Evolutionary conservation across 2,888 invertebrate species (phyloP), one percentile per base, ranked within the genome.

Genomic region (Nephrotoma appendiculata): DNA sequence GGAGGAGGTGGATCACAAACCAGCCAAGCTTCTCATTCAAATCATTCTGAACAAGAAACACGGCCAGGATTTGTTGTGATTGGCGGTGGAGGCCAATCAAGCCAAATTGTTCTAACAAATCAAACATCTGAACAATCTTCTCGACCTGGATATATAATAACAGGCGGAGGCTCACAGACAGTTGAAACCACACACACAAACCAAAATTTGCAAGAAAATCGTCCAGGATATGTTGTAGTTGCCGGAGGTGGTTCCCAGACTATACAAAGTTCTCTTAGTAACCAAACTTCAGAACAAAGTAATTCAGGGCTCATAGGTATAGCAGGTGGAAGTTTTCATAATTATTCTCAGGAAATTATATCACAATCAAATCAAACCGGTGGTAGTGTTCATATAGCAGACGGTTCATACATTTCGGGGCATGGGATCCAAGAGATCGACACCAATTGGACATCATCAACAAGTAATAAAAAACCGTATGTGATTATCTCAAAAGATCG

Each of bases 401-500:
- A 85, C 11, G 31, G 45, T 5, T 86, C 86, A 41, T 41, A 48
- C 11, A 15, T 84, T 42, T 42, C 84, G n/a, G 44, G 86, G 12
- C n/a, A 15, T 31, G 44, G 45, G 4, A 12, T 45, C 6, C 48
- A 19, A 41, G 41, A 44, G 41, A 52, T 45, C n/a, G 6, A 44
- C 3, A 44, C 44, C 3, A 44, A 44, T 12, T 43, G 44, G 85
- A 85, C 44, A n/a, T 85, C 84, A 6, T 6, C 41, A 41, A 5
- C 9, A 9, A n/a, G n/a, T 43, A 45, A 86, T n/a, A 44, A 48
- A 86, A 44, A 86, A 31, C 86, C 86, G 6, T 42, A 42, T 6
- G 1, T 44, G 6, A 52, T 52, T 11, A 86, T 86, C n/a, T 41
- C 52, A 31, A 90, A 89, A 87, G 90, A 91, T 88, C 90, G 91